phyloP scores from a whole-genome alignment of 2,888 invertebrate genomes.

The Drosophila hawaiiensis region DNA sequence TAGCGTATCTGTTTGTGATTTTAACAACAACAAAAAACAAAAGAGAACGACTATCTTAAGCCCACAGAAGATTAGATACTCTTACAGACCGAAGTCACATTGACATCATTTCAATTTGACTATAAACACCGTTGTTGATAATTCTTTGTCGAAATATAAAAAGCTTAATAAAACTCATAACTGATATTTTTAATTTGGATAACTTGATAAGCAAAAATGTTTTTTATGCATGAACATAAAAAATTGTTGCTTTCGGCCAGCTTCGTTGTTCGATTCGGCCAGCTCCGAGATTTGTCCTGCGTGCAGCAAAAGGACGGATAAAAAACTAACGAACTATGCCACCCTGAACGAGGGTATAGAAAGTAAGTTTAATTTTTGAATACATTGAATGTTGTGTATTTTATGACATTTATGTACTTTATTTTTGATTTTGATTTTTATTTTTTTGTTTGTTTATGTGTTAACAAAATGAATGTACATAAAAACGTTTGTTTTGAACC shows the following conservation, averaged over 20 bases:
- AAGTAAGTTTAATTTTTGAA: constrained; percentile 83
- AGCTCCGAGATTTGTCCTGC: neutral
- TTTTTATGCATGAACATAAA: neutral
- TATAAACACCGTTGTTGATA: neutral
- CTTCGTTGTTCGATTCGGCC: neutral
- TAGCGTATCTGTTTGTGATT: neutral
- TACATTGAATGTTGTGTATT: constrained; percentile 40
- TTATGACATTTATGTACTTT: constrained; percentile 73
- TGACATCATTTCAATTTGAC: neutral
- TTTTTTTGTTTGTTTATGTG: constrained; percentile 21
- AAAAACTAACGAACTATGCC: neutral
- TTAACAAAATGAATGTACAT: constrained; percentile 76
- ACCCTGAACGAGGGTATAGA: neutral
- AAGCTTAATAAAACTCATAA: neutral
- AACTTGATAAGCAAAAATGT: neutral
- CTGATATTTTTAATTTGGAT: neutral
- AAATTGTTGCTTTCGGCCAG: too few relatives aligned
- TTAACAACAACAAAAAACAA: neutral
- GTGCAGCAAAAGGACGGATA: neutral
- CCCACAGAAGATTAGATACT: neutral
- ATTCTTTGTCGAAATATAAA: neutral
- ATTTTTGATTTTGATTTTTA: constrained; percentile 52
- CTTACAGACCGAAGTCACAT: neutral
- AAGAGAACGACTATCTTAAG: neutral
- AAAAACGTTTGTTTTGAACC: constrained; percentile 60